phyloP scores from a whole-genome alignment of 1,140 invertebrate species.

The Eciton burchellii region DNA sequence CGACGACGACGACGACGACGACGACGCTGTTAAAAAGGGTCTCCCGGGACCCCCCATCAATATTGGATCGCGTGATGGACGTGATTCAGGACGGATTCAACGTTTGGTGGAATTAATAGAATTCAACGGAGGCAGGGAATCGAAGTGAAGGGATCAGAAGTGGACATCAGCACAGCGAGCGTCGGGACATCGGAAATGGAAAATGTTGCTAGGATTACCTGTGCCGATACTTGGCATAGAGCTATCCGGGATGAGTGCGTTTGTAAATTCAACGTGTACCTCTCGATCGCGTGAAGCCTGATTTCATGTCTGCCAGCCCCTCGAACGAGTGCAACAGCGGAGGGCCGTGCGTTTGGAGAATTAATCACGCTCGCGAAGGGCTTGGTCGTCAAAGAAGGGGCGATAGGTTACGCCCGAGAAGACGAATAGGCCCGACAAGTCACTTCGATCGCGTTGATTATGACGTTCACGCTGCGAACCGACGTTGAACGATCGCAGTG shows the following conservation, averaged over 20 bases:
- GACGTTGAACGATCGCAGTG: constrained; percentile 19
- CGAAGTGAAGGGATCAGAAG: too few species aligned
- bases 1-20: too few species aligned
- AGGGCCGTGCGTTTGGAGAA: constrained; percentile 49
- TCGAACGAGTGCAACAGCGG: constrained; percentile 42
- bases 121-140: too few species aligned
- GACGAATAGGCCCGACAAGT: constrained; percentile 61
- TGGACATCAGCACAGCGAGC: too few species aligned
- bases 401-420: constrained; percentile 32
- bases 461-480: constrained; percentile 4
- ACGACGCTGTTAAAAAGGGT: constrained; percentile 7
- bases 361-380: constrained; percentile 61
- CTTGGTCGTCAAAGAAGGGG: constrained; percentile 44
- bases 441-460: constrained; percentile 54
- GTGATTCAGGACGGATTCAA: constrained; percentile 10
- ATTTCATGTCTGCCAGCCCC: constrained; percentile 48
- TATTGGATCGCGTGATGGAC: constrained; percentile 3
- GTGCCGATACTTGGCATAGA: constrained; percentile 9
- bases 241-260: background rate
- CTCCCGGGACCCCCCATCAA: constrained; percentile 4
- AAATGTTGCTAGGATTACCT: background rate
- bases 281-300: constrained; percentile 47
- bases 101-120: constrained; percentile 31
- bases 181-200: constrained; percentile 12
- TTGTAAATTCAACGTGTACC: constrained; percentile 33